These are phyloP conservation scores for Pedionomus torquatus DNA, from an alignment of 2,113 vertebrate genomes.

Conservation along the genomic window DNA sequence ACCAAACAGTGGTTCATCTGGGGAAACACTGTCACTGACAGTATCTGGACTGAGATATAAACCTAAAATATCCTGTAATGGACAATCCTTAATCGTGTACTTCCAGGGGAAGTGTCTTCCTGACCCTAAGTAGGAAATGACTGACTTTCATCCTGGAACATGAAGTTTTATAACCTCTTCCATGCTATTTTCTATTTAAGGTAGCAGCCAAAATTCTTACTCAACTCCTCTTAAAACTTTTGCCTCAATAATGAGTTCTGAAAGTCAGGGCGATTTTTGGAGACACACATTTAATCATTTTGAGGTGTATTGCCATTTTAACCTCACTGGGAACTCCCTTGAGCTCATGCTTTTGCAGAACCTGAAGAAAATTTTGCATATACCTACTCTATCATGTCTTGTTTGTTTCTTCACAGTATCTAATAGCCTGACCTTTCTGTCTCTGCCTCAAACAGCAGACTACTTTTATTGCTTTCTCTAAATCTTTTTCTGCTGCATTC, in stretches of 20 bases:
- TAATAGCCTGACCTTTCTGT: conserved; percentile 36
- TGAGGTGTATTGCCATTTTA: conserved; percentile 1
- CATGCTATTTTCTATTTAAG: background rate
- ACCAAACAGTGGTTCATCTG: background rate
- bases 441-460: background rate
- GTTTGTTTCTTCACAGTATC: conserved; percentile 13
- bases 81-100: background rate
- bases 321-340: background rate
- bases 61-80: background rate
- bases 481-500: background rate
- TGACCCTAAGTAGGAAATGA: conserved; percentile 8
- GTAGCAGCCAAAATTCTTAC: background rate
- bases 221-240: background rate
- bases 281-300: background rate
- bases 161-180: conserved; percentile 26
- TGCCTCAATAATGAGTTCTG: conserved; percentile 13
- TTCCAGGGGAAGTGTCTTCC: background rate
- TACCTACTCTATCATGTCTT: background rate
- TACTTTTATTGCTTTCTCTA: conserved; percentile 8
- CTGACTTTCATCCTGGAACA: conserved; percentile 20
- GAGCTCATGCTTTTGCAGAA: conserved; percentile 1
- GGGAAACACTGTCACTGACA: background rate
- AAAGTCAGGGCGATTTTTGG: background rate
- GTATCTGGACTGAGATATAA: background rate
- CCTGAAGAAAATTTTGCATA: conserved; percentile 16